A percentile compares a stretch with the other conserved stretches of the same genome.
Evolutionary conservation across 2,888 invertebrate species (phyloP).

Genomic region (Cantharis flavilabris): DNA sequence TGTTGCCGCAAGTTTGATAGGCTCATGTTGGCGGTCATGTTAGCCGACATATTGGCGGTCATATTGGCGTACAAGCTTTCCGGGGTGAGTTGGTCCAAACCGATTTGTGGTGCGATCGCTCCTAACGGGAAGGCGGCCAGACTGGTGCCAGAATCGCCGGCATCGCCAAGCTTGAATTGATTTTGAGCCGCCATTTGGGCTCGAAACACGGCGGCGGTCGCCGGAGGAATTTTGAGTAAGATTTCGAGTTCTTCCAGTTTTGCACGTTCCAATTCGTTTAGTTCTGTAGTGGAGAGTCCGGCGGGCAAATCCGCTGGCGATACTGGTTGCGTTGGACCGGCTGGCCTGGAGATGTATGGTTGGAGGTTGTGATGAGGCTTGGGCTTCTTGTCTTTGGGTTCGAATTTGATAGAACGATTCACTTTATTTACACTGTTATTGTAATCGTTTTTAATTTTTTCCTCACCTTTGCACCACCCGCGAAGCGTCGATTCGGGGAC

Average conservation of each 20-base stretch:
- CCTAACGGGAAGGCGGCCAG: background rate
- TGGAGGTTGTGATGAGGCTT: background rate
- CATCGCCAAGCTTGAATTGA: background rate
- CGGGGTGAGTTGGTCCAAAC: background rate
- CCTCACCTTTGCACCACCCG: constrained; percentile 88
- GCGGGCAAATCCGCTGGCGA: background rate
- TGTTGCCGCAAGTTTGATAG: background rate
- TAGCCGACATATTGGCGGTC: background rate
- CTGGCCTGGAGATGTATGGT: background rate
- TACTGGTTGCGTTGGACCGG: background rate
- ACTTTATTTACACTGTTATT: background rate
- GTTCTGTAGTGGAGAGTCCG: background rate
- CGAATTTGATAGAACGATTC: constrained; percentile 1
- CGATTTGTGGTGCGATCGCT: background rate
- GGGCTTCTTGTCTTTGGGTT: constrained; percentile 29
- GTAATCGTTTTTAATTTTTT: constrained; percentile 60
- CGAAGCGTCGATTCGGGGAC: constrained; percentile 85
- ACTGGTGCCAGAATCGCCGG: background rate
- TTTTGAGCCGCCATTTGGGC: background rate
- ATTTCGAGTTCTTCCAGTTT: background rate
- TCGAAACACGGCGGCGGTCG: background rate
- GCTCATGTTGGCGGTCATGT: background rate
- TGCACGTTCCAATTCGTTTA: background rate
- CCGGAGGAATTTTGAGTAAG: background rate
- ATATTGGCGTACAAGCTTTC: background rate